These are phyloP conservation scores for Botia kubotai DNA, from an alignment of 2,797 vertebrate genomes.

Conservation along the genomic window DNA sequence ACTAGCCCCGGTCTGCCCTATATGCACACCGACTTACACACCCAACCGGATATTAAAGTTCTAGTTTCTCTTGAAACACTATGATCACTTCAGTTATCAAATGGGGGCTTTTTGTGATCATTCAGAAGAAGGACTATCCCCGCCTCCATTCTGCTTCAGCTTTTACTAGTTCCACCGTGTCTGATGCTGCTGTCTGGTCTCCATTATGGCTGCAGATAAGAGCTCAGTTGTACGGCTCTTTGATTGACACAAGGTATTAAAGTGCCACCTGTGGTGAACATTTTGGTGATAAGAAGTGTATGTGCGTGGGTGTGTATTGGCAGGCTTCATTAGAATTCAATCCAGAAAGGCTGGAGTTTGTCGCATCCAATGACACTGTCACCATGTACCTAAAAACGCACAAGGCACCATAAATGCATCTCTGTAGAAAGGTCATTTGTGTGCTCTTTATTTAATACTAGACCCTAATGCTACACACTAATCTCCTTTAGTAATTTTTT, in stretches of 20 bases:
- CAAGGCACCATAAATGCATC: background rate
- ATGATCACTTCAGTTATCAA: background rate
- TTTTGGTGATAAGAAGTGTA: slow-evolving; percentile 70
- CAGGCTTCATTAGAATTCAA: slow-evolving; percentile 76
- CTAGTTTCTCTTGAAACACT: background rate
- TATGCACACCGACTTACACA: background rate
- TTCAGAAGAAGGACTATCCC: slow-evolving; percentile 1
- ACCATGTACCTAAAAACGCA: background rate
- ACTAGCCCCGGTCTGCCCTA: background rate
- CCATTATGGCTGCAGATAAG: slow-evolving; percentile 50
- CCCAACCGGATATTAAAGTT: background rate
- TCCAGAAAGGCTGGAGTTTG: slow-evolving; percentile 64
- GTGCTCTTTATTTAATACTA: background rate
- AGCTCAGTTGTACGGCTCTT: slow-evolving; percentile 37
- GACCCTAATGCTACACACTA: too few species aligned
- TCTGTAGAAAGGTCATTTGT: background rate
- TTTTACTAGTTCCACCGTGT: slow-evolving; percentile 30
- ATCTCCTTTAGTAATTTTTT: background rate
- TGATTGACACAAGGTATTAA: slow-evolving; percentile 76
- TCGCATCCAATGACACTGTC: slow-evolving; percentile 57
- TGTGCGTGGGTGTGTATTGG: slow-evolving; percentile 55
- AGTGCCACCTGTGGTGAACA: slow-evolving; percentile 71
- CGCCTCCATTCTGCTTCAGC: slow-evolving; percentile 28
- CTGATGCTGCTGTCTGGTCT: slow-evolving; percentile 41
- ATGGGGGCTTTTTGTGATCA: background rate